These are phyloP conservation scores for Acronicta alni DNA, from an alignment of 2,888 invertebrate genomes.

Conservation along the genomic window DNA sequence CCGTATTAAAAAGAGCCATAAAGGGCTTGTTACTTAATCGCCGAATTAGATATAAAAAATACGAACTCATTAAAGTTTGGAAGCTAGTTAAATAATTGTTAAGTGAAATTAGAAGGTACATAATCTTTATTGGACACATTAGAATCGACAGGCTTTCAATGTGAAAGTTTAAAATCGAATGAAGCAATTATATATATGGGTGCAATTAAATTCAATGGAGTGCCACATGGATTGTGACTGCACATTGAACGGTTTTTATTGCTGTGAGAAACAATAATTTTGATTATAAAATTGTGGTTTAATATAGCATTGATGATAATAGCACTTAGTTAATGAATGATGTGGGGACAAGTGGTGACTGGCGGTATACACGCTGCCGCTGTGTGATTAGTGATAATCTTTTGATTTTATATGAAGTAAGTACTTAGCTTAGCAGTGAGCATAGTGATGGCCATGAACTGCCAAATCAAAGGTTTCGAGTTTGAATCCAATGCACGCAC, in stretches of 20 bases:
- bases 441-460: too few relatives aligned
- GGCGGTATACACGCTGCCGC: constrained; percentile 25
- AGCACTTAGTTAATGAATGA: constrained; percentile 64
- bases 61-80: constrained; percentile 65
- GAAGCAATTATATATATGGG: constrained; percentile 85
- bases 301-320: constrained; percentile 73
- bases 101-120: constrained; percentile 70
- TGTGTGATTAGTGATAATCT: constrained; percentile 24
- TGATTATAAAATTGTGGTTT: constrained; percentile 80
- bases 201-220: constrained; percentile 84
- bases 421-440: too few relatives aligned
- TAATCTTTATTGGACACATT: constrained; percentile 81
- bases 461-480: too few relatives aligned
- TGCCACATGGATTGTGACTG: constrained; percentile 78
- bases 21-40: constrained; percentile 59
- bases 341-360: constrained; percentile 40
- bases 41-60: constrained; percentile 60
- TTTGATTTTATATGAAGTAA: not conserved
- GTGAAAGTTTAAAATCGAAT: constrained; percentile 79
- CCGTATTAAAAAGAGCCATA: constrained; percentile 26
- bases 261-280: constrained; percentile 86
- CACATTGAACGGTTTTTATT: constrained; percentile 73
- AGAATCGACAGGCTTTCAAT: constrained; percentile 80
- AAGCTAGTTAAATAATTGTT: constrained; percentile 72
- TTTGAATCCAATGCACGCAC: too few relatives aligned